Percentiles rank a stretch among this genome's conserved stretches.
These are phyloP conservation scores for Macrosteles quadrilineatus DNA, from an alignment of 1,140 invertebrate species.

Conservation along the genomic window DNA sequence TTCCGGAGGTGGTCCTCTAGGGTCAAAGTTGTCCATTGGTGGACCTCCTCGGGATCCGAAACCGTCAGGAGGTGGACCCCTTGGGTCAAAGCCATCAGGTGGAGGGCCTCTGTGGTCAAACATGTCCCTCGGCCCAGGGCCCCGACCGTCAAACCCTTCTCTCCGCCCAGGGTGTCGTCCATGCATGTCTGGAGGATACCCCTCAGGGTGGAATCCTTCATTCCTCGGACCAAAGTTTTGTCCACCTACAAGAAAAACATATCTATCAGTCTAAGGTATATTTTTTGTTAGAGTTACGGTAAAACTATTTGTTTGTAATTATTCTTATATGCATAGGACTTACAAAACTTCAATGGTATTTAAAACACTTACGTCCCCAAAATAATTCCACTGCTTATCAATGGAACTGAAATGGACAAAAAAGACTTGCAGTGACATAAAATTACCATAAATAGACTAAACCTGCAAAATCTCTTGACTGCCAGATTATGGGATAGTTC, in stretches of 20 bases:
- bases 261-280: too few species aligned
- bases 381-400: too few species aligned
- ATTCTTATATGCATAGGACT: too few species aligned
- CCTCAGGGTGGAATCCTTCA: conserved; percentile 30
- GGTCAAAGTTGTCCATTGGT: conserved; percentile 29
- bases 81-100: background rate
- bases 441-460: too few species aligned
- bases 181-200: conserved; percentile 27
- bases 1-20: conserved; percentile 21
- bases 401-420: too few species aligned
- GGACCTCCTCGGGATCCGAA: background rate
- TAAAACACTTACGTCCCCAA: too few species aligned
- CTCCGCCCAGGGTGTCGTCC: background rate
- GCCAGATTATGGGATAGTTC: too few species aligned
- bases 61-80: background rate
- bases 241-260: conserved; percentile 19
- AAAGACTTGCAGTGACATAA: too few species aligned
- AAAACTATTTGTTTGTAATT: too few species aligned
- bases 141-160: background rate
- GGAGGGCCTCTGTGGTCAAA: conserved; percentile 16
- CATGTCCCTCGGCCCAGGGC: background rate
- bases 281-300: too few species aligned
- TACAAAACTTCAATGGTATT: too few species aligned
- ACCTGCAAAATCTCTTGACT: too few species aligned
- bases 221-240: conserved; percentile 25